These are phyloP conservation scores for Alsophila aescularia DNA, from an alignment of 2,888 invertebrate species.

Conservation along the genomic window DNA sequence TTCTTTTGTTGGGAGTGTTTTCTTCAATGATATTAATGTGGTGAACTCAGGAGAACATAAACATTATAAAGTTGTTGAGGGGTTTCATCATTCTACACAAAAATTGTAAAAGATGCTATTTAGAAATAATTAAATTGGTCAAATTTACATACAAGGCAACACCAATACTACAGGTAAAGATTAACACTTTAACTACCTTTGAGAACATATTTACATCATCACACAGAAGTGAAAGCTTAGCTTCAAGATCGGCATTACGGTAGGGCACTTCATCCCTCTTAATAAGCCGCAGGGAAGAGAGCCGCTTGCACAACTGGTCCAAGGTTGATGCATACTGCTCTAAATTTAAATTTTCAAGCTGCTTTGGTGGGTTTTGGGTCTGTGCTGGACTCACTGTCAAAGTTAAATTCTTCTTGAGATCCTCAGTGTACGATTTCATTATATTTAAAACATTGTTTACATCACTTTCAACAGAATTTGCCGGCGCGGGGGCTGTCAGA, in stretches of 20 bases:
- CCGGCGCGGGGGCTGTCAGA: conserved; percentile 57
- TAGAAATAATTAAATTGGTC: not conserved
- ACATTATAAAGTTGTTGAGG: too few relatives aligned
- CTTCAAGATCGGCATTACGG: conserved; percentile 62
- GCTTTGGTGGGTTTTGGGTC: conserved; percentile 21
- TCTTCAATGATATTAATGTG: too few relatives aligned
- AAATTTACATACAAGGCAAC: too few relatives aligned
- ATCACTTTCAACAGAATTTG: conserved; percentile 56
- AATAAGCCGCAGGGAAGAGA: conserved; percentile 60
- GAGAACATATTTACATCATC: conserved; percentile 70
- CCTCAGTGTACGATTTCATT: conserved; percentile 66
- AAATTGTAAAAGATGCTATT: too few relatives aligned
- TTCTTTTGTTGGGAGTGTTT: too few relatives aligned
- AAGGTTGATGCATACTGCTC: conserved; percentile 64
- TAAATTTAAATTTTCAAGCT: conserved; percentile 56
- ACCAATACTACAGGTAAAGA: too few relatives aligned
- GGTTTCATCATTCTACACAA: too few relatives aligned
- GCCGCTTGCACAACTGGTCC: conserved; percentile 65
- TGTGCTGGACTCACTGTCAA: conserved; percentile 37
- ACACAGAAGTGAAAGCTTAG: conserved; percentile 61
- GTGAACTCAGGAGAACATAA: too few relatives aligned
- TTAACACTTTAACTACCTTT: conserved; percentile 51
- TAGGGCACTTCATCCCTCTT: conserved; percentile 48
- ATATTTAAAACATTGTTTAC: conserved; percentile 60
- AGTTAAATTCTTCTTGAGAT: conserved; percentile 58